Evolutionary conservation across 1,140 invertebrate genomes (phyloP).

Genomic region (Camponotus floridanus): DNA sequence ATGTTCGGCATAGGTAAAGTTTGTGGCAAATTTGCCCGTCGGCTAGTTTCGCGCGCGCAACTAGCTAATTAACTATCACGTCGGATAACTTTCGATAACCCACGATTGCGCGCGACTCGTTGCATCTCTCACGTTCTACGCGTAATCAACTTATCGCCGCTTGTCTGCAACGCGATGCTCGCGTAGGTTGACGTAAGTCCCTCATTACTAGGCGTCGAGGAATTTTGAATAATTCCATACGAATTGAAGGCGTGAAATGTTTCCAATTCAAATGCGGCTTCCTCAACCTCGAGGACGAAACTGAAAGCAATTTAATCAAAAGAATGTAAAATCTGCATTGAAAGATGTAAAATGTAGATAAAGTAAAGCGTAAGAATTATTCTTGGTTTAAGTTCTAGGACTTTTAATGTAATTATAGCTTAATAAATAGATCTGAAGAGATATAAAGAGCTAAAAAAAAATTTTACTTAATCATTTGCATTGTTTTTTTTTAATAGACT

Average conservation of each 20-base stretch:
- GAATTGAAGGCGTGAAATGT: constrained; percentile 23
- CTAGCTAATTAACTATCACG: constrained; percentile 75
- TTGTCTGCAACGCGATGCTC: background rate
- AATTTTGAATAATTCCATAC: constrained; percentile 35
- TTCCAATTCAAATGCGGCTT: constrained; percentile 39
- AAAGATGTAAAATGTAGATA: constrained; percentile 1
- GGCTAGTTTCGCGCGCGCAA: constrained; percentile 36
- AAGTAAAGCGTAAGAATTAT: background rate
- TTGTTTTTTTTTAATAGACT: background rate
- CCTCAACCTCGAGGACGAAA: background rate
- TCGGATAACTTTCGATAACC: constrained; percentile 73
- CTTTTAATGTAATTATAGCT: background rate
- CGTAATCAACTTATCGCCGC: constrained; percentile 44
- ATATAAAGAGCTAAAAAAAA: background rate
- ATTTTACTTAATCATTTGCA: background rate
- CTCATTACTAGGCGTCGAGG: background rate
- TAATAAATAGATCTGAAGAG: background rate
- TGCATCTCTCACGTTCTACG: constrained; percentile 12
- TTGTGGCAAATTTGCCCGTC: constrained; percentile 35
- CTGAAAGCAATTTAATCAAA: constrained; percentile 24
- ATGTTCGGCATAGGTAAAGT: constrained; percentile 55
- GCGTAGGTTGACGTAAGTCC: background rate
- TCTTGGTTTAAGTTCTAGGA: background rate
- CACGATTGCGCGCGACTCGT: constrained; percentile 53
- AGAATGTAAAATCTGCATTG: constrained; percentile 7